Percentiles rank a stretch among this genome's conserved stretches.
phyloP scores from a whole-genome alignment of 1,140 invertebrate species.

The Phortica variegata region DNA sequence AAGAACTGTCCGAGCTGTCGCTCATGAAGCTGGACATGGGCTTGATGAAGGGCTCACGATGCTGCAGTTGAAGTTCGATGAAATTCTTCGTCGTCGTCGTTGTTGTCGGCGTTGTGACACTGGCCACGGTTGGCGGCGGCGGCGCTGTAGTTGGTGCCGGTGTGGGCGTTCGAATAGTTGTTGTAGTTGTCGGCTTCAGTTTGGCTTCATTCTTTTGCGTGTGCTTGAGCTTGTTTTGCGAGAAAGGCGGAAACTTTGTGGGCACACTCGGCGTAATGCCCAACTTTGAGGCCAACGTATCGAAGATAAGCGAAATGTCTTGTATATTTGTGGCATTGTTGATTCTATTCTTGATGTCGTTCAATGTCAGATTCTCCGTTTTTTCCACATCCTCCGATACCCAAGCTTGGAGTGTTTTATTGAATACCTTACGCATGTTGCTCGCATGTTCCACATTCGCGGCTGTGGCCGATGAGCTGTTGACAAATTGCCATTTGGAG shows the following conservation, averaged over 20 bases:
- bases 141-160: slow-evolving; percentile 17
- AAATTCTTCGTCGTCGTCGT: slow-evolving; percentile 16
- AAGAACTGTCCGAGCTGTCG: slow-evolving; percentile 22
- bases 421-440: slow-evolving; percentile 49
- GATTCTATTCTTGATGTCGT: slow-evolving; percentile 47
- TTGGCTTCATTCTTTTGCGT: slow-evolving; percentile 29
- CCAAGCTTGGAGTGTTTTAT: slow-evolving; percentile 54
- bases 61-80: slow-evolving; percentile 25
- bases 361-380: slow-evolving; percentile 39
- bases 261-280: slow-evolving; percentile 45
- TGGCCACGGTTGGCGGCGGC: slow-evolving; percentile 1
- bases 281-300: slow-evolving; percentile 52
- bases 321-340: slow-evolving; percentile 55
- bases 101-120: too few species aligned
- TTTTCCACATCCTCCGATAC: slow-evolving; percentile 51
- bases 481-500: slow-evolving; percentile 53
- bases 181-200: slow-evolving; percentile 12
- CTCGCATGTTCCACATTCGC: slow-evolving; percentile 30
- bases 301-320: slow-evolving; percentile 54
- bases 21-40: slow-evolving; percentile 49
- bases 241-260: slow-evolving; percentile 51
- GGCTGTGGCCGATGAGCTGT: slow-evolving; percentile 32
- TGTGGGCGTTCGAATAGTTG: slow-evolving; percentile 11
- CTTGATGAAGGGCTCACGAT: slow-evolving; percentile 41
- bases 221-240: slow-evolving; percentile 47